Evolutionary conservation across 2,888 invertebrate genomes (phyloP).

Genomic region (Ectemnius cavifrons): DNA sequence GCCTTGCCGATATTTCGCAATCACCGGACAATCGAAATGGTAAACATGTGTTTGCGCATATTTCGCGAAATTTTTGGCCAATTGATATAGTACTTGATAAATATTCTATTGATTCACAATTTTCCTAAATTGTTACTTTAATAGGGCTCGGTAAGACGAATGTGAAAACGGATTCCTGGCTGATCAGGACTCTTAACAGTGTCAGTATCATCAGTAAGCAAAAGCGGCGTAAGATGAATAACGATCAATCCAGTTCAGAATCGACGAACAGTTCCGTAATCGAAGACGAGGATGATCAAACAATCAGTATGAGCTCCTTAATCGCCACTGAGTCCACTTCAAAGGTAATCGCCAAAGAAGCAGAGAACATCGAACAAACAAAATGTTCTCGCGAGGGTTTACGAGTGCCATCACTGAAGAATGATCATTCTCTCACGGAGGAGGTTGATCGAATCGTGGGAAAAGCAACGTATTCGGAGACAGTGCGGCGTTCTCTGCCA

Average conservation of each 20-base stretch:
- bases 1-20: slow-evolving; percentile 39
- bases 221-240: slow-evolving; percentile 44
- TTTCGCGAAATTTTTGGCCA: background rate
- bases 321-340: slow-evolving; percentile 22
- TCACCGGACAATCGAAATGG: slow-evolving; percentile 49
- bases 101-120: too few species aligned
- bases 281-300: slow-evolving; percentile 58
- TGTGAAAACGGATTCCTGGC: slow-evolving; percentile 73
- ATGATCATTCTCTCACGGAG: slow-evolving; percentile 22
- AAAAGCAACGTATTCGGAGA: slow-evolving; percentile 72
- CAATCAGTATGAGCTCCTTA: slow-evolving; percentile 39
- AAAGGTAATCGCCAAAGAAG: slow-evolving; percentile 22
- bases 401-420: slow-evolving; percentile 11
- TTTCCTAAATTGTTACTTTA: slow-evolving; percentile 32
- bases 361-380: slow-evolving; percentile 40
- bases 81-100: too few species aligned
- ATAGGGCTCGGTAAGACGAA: slow-evolving; percentile 62
- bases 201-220: slow-evolving; percentile 60
- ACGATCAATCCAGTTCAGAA: slow-evolving; percentile 53
- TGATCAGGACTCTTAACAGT: slow-evolving; percentile 70
- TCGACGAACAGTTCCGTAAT: slow-evolving; percentile 59
- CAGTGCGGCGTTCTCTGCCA: slow-evolving; percentile 63
- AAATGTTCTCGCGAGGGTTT: slow-evolving; percentile 23
- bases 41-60: slow-evolving; percentile 28
- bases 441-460: slow-evolving; percentile 50